phyloP scores from a whole-genome alignment of 1,140 invertebrate genomes.

The Hycleus phaleratus region DNA sequence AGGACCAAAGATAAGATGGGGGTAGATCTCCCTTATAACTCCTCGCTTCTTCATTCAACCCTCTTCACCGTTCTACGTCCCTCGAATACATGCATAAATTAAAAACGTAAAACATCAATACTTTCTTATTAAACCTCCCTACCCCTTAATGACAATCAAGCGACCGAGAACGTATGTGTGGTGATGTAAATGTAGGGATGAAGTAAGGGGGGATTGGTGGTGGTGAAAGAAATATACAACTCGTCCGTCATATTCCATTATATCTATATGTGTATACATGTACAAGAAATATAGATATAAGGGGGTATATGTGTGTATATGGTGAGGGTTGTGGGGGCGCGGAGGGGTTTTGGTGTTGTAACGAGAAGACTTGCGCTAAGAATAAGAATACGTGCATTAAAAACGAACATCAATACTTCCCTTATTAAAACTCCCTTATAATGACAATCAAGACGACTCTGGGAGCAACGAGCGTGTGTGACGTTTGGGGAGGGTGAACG shows the following conservation, averaged over 20 bases:
- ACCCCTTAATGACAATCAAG: conserved; percentile 29
- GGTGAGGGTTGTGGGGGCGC: neutral
- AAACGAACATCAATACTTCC: conserved; percentile 44
- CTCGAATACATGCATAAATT: conserved; percentile 34
- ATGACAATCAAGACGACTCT: conserved; percentile 41
- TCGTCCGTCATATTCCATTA: neutral
- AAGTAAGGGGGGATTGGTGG: conserved; percentile 13
- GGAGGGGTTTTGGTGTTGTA: conserved; percentile 9
- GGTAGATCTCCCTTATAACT: neutral
- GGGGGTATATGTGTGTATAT: no score
- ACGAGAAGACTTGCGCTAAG: conserved; percentile 27
- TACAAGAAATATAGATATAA: no score
- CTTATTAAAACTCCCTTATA: conserved; percentile 43
- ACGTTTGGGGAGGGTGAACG: conserved; percentile 18
- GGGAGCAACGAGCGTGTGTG: conserved; percentile 29
- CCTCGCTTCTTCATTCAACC: neutral
- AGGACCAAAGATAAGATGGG: conserved; percentile 16
- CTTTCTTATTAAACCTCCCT: conserved; percentile 33
- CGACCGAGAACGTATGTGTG: conserved; percentile 22
- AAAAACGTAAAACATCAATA: conserved; percentile 37
- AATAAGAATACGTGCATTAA: conserved; percentile 40
- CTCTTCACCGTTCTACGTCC: neutral
- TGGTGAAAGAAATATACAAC: conserved; percentile 8
- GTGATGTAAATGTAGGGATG: conserved; percentile 10
- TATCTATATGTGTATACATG: no score